Evolutionary conservation across 1,140 invertebrate genomes (phyloP).

Genomic region (Neodiprion fabricii): DNA sequence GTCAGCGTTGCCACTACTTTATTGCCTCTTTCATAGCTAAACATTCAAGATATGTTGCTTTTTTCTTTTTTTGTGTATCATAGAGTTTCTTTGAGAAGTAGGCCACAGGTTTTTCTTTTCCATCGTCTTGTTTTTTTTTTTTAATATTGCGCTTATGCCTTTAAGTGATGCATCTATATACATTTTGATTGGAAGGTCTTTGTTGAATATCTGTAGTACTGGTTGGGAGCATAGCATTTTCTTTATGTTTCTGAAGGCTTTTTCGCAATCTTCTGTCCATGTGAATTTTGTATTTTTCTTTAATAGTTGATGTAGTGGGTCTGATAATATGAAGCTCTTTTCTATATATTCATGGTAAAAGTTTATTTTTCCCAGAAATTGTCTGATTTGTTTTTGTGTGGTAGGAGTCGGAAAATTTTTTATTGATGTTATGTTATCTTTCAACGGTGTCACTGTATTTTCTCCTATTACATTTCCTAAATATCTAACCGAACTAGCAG

Average conservation of each 20-base stretch:
- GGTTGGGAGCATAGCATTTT: constrained; percentile 22
- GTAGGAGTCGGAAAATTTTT: constrained; percentile 29
- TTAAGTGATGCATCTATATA: constrained; percentile 24
- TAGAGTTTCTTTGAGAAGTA: background rate
- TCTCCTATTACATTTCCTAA: constrained; percentile 36
- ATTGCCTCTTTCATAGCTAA: constrained; percentile 31
- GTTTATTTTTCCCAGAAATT: constrained; percentile 35
- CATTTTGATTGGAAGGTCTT: constrained; percentile 16
- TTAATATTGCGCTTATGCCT: constrained; percentile 17
- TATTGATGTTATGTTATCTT: constrained; percentile 37
- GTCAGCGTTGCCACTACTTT: constrained; percentile 32
- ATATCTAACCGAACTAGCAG: constrained; percentile 34
- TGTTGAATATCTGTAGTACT: constrained; percentile 22
- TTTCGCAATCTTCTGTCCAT: constrained; percentile 24
- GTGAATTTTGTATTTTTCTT: constrained; percentile 31
- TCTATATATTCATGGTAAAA: constrained; percentile 35
- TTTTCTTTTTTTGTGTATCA: background rate
- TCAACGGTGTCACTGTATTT: constrained; percentile 31
- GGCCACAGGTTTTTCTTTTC: constrained; percentile 19
- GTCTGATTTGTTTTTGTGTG: constrained; percentile 30
- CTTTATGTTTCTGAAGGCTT: constrained; percentile 15
- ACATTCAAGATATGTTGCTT: constrained; percentile 24
- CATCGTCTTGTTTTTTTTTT: constrained; percentile 12
- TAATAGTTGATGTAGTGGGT: constrained; percentile 34
- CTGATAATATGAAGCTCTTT: constrained; percentile 28